Evolutionary conservation across 2,797 vertebrate species (phyloP), one percentile per base, ranked within the genome.

Genomic region (Paguma larvata): DNA sequence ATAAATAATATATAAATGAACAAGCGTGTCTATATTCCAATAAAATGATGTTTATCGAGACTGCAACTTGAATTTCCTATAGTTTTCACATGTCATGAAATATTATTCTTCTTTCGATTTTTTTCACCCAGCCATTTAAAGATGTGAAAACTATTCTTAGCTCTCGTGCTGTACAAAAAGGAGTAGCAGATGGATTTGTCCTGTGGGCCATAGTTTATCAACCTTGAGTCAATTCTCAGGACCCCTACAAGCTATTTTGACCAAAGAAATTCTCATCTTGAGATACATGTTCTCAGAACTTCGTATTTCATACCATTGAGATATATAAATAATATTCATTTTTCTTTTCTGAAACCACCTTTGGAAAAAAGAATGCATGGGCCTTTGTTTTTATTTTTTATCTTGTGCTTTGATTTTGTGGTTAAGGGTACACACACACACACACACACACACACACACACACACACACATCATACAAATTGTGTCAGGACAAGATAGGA

Each of bases 41-140:
- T 62, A 68, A 72, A 94, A 77, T 23, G 4, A 32, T 88, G 34
- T 48, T 85, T 75, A 62, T 51, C 85, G 27, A 82, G 41, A 68
- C 5, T 34, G 27, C 82, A 85, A 94, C 72, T 92, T 80, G 18
- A 92, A 85, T 80, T 85, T 93, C 41, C n/a, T 68, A 46, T 67
- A 93, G 38, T 70, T 82, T 93, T 90, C 6, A 87, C 23, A 1
- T 44, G 10, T 93, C 38, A 75, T 84, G 73, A 79, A 67, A 19
- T 95, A 41, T 34, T 94, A 30, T 84, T 92, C 2, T 38, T 75
- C 0, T 79, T 27, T 79, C 3, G 3, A 41, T n/a, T 44, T 75
- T 85, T 90, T 41, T 48, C 53, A 77, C 25, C 18, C 18, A n/a
- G 27, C 25, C 34, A 77, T 87, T 87, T 96, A 70, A 72, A 56